Evolutionary conservation across 2,113 vertebrate genomes (phyloP).

Genomic region (Tricholaema leucomelas): DNA sequence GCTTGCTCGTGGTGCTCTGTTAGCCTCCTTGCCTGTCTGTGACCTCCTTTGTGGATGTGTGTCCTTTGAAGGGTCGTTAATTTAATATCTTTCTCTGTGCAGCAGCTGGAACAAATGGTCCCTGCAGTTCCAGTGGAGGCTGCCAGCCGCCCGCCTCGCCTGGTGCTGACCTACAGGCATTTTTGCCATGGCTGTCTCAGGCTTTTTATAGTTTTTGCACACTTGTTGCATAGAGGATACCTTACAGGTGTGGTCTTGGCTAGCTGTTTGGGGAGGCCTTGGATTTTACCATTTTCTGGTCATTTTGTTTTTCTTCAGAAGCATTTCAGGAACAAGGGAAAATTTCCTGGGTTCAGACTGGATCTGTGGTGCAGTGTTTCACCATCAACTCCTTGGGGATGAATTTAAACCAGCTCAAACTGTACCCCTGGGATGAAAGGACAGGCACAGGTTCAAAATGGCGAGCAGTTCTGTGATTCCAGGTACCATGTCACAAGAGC

Average conservation of each 20-base stretch:
- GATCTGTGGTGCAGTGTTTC: background rate
- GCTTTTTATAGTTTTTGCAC: constrained; percentile 59
- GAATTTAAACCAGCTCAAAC: background rate
- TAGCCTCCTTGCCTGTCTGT: background rate
- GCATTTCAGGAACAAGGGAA: background rate
- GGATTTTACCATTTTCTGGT: background rate
- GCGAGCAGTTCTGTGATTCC: background rate
- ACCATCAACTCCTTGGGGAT: background rate
- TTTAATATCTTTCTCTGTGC: constrained; percentile 32
- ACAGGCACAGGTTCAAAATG: background rate
- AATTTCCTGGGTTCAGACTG: background rate
- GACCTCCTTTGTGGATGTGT: background rate
- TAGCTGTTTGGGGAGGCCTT: background rate
- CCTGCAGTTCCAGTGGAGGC: background rate
- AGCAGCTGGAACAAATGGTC: constrained; percentile 64
- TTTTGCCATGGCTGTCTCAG: background rate
- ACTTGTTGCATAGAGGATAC: constrained; percentile 33
- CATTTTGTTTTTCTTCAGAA: background rate
- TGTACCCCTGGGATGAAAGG: background rate
- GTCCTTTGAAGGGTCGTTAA: constrained; percentile 28
- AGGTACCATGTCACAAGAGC: background rate
- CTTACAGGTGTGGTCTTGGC: constrained; percentile 4
- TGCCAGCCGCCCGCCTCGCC: background rate
- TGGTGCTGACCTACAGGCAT: background rate
- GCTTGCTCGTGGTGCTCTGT: background rate